A percentile compares a stretch with the other conserved stretches of the same genome.
phyloP scores from a whole-genome alignment of 2,797 vertebrate genomes.

The Centropyge bicolor region DNA sequence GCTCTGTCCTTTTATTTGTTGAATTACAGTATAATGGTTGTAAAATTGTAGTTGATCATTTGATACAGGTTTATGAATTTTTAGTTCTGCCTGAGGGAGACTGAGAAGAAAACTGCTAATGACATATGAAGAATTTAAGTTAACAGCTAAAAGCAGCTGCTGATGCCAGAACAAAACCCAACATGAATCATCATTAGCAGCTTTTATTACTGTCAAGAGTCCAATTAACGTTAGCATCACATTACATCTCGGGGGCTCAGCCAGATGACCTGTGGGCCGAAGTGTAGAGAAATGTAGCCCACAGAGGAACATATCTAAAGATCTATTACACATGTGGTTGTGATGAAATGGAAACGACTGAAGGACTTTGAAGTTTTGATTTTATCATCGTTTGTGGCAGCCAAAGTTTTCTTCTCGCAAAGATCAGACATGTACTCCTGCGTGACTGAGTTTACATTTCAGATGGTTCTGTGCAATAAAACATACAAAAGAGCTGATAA shows the following conservation, averaged over 20 bases:
- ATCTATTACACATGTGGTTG: slow-evolving; percentile 54
- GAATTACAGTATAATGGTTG: neutral
- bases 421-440: slow-evolving; percentile 35
- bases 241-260: slow-evolving; percentile 47
- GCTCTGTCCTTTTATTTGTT: neutral
- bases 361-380: slow-evolving; percentile 54
- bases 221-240: slow-evolving; percentile 30
- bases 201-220: slow-evolving; percentile 37
- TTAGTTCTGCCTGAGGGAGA: too few relatives aligned
- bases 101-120: neutral
- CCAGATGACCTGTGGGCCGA: slow-evolving; percentile 41
- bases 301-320: slow-evolving; percentile 61
- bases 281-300: slow-evolving; percentile 50
- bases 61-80: neutral
- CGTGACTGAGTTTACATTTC: slow-evolving; percentile 11
- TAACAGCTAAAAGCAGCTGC: neutral
- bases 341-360: slow-evolving; percentile 45
- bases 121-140: neutral
- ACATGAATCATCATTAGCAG: slow-evolving; percentile 57
- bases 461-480: neutral
- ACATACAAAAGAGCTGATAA: neutral
- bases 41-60: neutral
- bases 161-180: slow-evolving; percentile 19
- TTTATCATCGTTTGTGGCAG: slow-evolving; percentile 38
- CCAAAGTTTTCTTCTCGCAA: slow-evolving; percentile 25